phyloP scores from a whole-genome alignment of 2,113 vertebrate species.

The Rattus rattus region DNA sequence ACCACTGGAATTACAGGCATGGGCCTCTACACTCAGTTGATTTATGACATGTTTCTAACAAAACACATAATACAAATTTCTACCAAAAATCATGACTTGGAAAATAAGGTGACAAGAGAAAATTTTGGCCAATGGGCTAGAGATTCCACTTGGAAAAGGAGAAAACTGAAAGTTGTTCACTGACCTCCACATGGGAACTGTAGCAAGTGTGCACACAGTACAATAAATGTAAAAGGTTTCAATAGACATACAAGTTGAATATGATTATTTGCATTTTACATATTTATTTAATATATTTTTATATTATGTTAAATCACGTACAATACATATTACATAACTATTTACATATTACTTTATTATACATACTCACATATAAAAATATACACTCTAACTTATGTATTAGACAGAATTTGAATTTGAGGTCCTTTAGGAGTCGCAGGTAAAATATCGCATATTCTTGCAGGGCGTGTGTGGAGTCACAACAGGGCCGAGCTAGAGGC shows the following conservation, averaged over 20 bases:
- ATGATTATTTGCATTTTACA: too few relatives aligned
- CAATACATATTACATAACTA: too few relatives aligned
- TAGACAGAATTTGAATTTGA: neutral
- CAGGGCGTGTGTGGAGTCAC: neutral
- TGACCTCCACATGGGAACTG: neutral
- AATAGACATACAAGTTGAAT: neutral
- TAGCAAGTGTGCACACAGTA: neutral
- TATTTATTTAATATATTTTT: too few relatives aligned
- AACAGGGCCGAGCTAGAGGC: neutral
- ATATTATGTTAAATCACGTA: too few relatives aligned
- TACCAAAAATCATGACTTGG: slow-evolving; percentile 19
- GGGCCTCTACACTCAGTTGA: neutral
- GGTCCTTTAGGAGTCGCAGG: neutral
- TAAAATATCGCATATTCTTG: neutral
- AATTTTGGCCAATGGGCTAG: neutral
- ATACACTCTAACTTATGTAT: neutral
- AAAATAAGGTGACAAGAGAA: neutral
- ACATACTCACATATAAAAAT: neutral
- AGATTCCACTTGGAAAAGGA: neutral
- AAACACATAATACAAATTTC: slow-evolving; percentile 16
- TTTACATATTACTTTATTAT: neutral
- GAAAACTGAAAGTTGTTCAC: neutral
- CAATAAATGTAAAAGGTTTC: neutral
- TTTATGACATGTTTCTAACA: slow-evolving; percentile 5
- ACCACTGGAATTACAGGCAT: neutral